A percentile compares a stretch with the other conserved stretches of the same genome.
Conservation (phyloP, 2,888 invertebrate species). For the Catocala fraxini region DNA sequence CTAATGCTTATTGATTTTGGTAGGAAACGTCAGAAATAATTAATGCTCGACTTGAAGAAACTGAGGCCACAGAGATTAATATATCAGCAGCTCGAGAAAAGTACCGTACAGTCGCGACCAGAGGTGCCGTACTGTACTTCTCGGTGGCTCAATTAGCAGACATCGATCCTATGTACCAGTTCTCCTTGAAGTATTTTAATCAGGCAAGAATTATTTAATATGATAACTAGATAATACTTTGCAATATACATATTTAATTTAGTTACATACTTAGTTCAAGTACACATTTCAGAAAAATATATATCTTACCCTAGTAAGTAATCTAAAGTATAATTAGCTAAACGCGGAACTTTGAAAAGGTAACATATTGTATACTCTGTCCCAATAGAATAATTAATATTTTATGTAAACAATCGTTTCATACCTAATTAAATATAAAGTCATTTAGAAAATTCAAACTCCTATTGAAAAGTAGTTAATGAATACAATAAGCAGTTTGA, state of each 20-base stretch:
- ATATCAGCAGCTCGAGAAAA: constrained; percentile 95
- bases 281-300: no score
- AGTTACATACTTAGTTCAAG: no score
- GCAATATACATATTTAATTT: neutral
- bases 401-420: no score
- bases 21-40: constrained; percentile 97
- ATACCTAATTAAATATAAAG: no score
- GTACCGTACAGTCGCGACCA: constrained; percentile 94
- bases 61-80: constrained; percentile 95
- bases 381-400: no score
- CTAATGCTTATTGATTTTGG: constrained; percentile 10
- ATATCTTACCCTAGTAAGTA: no score
- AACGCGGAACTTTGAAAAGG: no score
- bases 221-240: neutral
- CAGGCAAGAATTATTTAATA: constrained; percentile 57
- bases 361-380: no score
- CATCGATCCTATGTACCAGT: constrained; percentile 99
- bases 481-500: no score
- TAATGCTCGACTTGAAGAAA: constrained; percentile 94
- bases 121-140: constrained; percentile 96
- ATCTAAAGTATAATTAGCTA: no score
- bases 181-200: constrained; percentile 96
- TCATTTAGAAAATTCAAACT: no score
- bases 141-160: constrained; percentile 95
- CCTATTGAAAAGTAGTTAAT: no score